A percentile compares a stretch with the other conserved stretches of the same genome.
Evolutionary conservation across 2,113 vertebrate genomes (phyloP).

Genomic region (Corythoichthys haematopterus): DNA sequence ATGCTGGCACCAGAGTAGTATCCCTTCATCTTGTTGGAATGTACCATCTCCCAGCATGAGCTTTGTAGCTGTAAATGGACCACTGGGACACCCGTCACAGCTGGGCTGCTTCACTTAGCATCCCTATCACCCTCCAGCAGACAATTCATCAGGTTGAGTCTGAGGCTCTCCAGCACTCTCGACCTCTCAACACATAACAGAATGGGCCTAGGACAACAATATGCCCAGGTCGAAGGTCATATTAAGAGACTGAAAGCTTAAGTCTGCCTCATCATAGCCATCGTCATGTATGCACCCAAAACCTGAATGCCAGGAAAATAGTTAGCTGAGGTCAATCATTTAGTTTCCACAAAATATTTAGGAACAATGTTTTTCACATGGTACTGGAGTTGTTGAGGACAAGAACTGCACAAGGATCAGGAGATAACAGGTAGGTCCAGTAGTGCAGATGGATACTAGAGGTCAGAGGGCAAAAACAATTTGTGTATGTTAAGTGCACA

Average conservation of each 20-base stretch:
- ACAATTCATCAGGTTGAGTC: slow-evolving; percentile 35
- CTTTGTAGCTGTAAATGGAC: slow-evolving; percentile 63
- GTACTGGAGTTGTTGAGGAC: background rate
- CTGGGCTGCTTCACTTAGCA: slow-evolving; percentile 66
- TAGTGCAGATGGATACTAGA: background rate
- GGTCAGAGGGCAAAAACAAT: background rate
- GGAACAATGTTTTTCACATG: background rate
- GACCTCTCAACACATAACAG: slow-evolving; percentile 57
- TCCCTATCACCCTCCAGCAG: slow-evolving; percentile 35
- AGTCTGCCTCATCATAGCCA: slow-evolving; percentile 9
- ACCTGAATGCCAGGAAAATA: background rate
- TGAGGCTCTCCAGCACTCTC: slow-evolving; percentile 60
- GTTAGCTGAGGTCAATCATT: background rate
- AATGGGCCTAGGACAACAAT: slow-evolving; percentile 55
- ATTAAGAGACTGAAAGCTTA: slow-evolving; percentile 39
- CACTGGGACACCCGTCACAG: slow-evolving; percentile 60
- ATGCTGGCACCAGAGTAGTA: slow-evolving; percentile 13
- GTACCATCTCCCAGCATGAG: slow-evolving; percentile 49
- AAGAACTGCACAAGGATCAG: background rate
- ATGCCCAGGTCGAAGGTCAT: slow-evolving; percentile 58
- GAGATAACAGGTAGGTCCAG: background rate
- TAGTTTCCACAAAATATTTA: background rate
- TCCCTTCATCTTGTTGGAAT: slow-evolving; percentile 41
- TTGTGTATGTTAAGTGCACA: background rate
- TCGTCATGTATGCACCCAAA: slow-evolving; percentile 5